These are phyloP conservation scores for Proctacanthus coquilletti DNA, from an alignment of 1,140 invertebrate species.

Conservation along the genomic window DNA sequence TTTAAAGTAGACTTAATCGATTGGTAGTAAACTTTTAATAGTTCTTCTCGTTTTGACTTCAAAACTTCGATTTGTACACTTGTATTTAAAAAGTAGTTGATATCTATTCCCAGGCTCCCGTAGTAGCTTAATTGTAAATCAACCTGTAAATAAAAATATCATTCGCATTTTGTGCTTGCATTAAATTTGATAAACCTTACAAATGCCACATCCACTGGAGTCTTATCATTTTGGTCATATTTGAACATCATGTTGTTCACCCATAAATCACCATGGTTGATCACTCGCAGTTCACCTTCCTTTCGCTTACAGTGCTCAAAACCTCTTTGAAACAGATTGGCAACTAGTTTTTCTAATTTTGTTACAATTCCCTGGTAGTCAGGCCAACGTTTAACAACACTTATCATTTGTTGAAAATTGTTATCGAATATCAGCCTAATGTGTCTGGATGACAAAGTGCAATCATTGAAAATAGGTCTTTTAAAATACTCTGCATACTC, in stretches of 20 bases:
- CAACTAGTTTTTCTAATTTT: slow-evolving; percentile 20
- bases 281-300: slow-evolving; percentile 21
- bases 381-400: slow-evolving; percentile 18
- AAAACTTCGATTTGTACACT: slow-evolving; percentile 18
- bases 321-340: slow-evolving; percentile 22
- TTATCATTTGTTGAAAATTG: too few species aligned
- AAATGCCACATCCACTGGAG: slow-evolving; percentile 22
- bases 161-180: too few species aligned
- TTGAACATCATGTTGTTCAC: slow-evolving; percentile 39
- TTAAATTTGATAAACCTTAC: slow-evolving; percentile 12
- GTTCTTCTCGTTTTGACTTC: slow-evolving; percentile 18
- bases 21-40: slow-evolving; percentile 24
- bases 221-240: slow-evolving; percentile 21
- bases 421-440: too few species aligned
- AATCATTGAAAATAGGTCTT: too few species aligned
- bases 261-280: slow-evolving; percentile 38
- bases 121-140: slow-evolving; percentile 24
- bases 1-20: slow-evolving; percentile 24
- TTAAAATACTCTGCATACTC: too few species aligned
- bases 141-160: too few species aligned
- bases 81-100: slow-evolving; percentile 25
- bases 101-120: slow-evolving; percentile 21
- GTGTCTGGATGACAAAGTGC: too few species aligned
- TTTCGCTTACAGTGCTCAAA: slow-evolving; percentile 13
- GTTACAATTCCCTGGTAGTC: slow-evolving; percentile 16